phyloP scores from a whole-genome alignment of 2,888 invertebrate genomes.

The Malachius bipustulatus region DNA sequence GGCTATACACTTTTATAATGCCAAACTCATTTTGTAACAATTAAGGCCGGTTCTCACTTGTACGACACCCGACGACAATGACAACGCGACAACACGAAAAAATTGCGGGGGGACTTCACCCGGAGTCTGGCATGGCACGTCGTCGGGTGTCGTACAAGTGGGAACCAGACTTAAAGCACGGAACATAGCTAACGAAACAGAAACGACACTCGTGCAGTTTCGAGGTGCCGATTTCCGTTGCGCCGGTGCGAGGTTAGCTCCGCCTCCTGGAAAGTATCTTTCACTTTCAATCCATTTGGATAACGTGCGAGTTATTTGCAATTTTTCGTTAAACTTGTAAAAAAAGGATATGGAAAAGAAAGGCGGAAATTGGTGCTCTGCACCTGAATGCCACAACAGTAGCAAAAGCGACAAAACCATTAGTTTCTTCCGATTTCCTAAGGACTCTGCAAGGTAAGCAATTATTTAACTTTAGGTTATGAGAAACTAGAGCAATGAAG shows the following conservation, averaged over 20 bases:
- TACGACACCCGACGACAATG: too few relatives aligned
- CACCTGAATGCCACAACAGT: background rate
- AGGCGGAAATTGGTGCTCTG: constrained; percentile 5
- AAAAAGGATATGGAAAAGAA: background rate
- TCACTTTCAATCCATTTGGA: background rate
- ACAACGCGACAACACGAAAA: too few relatives aligned
- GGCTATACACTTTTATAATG: too few relatives aligned
- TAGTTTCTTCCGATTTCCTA: constrained; percentile 3
- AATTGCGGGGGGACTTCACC: too few relatives aligned
- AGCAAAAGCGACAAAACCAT: constrained; percentile 1
- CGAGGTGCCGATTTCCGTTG: background rate
- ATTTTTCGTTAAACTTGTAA: background rate
- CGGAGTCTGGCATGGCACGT: too few relatives aligned
- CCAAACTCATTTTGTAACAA: too few relatives aligned
- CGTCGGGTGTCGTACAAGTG: too few relatives aligned
- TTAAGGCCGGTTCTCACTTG: too few relatives aligned
- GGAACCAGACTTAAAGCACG: too few relatives aligned
- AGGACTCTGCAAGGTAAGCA: constrained; percentile 2
- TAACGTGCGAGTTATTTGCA: background rate
- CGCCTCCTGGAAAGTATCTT: constrained; percentile 1
- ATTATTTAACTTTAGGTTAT: background rate
- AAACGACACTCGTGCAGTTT: constrained; percentile 1
- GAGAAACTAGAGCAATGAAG: background rate
- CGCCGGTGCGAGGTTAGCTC: background rate
- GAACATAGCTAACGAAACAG: constrained; percentile 3